Evolutionary conservation across 2,113 vertebrate genomes (phyloP).

Genomic region (Alces alces): DNA sequence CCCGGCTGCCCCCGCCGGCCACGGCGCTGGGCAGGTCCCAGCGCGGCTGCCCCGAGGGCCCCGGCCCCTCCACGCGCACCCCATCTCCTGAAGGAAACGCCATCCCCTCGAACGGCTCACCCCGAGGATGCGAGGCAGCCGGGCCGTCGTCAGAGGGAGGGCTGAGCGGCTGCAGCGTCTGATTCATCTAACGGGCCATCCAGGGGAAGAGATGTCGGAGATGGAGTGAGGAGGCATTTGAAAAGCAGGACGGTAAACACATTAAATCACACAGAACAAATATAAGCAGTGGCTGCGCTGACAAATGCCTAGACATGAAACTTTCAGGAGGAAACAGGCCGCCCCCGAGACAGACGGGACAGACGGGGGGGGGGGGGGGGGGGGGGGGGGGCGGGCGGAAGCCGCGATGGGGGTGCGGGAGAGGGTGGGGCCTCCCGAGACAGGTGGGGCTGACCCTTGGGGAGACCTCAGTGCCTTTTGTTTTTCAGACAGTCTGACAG

Average conservation of each 20-base stretch:
- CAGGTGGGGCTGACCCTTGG: constrained; percentile 16
- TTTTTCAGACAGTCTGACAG: constrained; percentile 49
- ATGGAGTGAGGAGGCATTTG: neutral
- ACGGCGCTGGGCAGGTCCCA: neutral
- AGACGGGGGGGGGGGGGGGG: accelerated
- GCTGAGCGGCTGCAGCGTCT: accelerated
- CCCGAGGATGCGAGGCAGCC: neutral
- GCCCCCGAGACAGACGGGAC: neutral
- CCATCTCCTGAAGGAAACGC: neutral
- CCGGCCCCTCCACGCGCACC: neutral
- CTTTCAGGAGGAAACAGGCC: neutral
- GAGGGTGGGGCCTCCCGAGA: neutral
- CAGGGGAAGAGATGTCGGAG: neutral
- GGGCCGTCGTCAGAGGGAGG: accelerated
- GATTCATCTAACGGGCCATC: neutral
- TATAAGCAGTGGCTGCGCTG: neutral
- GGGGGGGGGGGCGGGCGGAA: no score
- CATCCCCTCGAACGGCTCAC: neutral
- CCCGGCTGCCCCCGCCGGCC: neutral
- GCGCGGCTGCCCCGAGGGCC: neutral
- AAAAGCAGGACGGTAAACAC: neutral
- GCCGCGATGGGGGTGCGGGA: accelerated
- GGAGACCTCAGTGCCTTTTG: constrained; percentile 10
- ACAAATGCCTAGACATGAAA: neutral
- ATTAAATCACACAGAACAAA: neutral